Base-by-base conservation (phyloP, 2,888 invertebrate species). In the Leucophenga maculata region DNA sequence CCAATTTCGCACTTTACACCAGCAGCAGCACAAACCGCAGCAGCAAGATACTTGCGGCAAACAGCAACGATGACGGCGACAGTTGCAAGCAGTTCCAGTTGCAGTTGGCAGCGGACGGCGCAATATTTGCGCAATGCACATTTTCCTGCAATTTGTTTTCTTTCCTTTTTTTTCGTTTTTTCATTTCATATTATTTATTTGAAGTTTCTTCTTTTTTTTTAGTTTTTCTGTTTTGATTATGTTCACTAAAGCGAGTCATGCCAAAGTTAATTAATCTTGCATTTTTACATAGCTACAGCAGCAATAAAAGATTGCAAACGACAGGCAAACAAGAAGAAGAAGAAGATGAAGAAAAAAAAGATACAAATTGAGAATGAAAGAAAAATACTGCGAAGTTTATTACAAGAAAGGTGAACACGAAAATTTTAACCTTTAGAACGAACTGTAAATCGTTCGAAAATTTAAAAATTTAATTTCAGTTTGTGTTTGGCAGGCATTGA, bases 1-100 rank as follows among this genome's bases (percentile, higher is more conserved):
- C 76, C 80, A 80, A 77, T 80, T 78, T 76, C 65, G 77, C 73
- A 77, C 76, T 80, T 77, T 76, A 74, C 77, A 70, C 69, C 70
- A 74, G 74, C 62, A 70, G 70, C 70, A 74, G 74, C 62, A 39
- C 8, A 70, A 75, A 70, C 75, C 75, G 70, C 75, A 75, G 50
- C 69, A 66, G 50, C 69, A 66, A 75, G 71, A 68, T 73, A 71
- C 75, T 75, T 75, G 73, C 66, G 70, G 73, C 65, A 16, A 52
- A 20, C 44, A 50, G 26, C 32, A 31, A 39, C n/a, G 50, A 50
- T 50, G 16, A 16, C 13, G 39, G 39, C 3, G 39, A 39, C 39
- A 39, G 39, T 39, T 39, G 39, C 50, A n/a, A 13, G 16, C 50
- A 50, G n/a, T 50, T n/a, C 4, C 50, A 50, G 6, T 50, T 18